Base-by-base conservation (phyloP, 2,797 vertebrate genomes). In the Euphonia xanthogaster region DNA sequence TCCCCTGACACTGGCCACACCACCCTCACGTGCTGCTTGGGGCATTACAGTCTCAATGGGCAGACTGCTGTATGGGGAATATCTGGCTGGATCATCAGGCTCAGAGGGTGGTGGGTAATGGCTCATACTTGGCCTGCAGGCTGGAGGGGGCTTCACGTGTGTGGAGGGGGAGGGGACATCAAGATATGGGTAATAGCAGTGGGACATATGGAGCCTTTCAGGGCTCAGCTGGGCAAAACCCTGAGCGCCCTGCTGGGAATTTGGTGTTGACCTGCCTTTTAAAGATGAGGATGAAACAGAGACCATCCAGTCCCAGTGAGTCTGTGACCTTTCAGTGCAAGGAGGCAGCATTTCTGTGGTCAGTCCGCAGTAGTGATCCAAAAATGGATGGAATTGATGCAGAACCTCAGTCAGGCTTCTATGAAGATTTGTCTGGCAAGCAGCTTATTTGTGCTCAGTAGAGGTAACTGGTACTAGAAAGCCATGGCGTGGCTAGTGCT, bases 401-500 rank as follows among this genome's bases (percentile, higher is more conserved):
- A 39, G 42, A 77, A 54, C 14, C 7, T 33, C 54, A 37, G 12
- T 37, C 8, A 1, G 30, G 18, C 19, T 70, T 73, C 74, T 85
- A 3, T 60, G 55, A 23, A 51, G 74, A 53, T 60, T 65, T 67
- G 62, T 9, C 11, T 45, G n/a, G 24, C 14, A 71, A 91, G 45
- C 7, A 70, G 20, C 39, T 86, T 90, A 31, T 51, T 86, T 8
- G 17, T 81, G 51, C 20, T 73, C 33, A 50, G 17, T 55, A 79
- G 66, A 81, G 18, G 14, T 73, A 90, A 66, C 37, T 31, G 81
- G 33, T 35, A 71, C 79, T 76, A 84, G 73, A 68, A 89, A 81
- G 42, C 60, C 44, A 12, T 82, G 58, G 76, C 8, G 0, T 60
- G 44, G 30, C 44, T 68, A n/a, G 15, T 88, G 33, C 17, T 40